Evolutionary conservation across 1,140 invertebrate species (phyloP).

Genomic region (Lordiphosa stackelbergi): DNA sequence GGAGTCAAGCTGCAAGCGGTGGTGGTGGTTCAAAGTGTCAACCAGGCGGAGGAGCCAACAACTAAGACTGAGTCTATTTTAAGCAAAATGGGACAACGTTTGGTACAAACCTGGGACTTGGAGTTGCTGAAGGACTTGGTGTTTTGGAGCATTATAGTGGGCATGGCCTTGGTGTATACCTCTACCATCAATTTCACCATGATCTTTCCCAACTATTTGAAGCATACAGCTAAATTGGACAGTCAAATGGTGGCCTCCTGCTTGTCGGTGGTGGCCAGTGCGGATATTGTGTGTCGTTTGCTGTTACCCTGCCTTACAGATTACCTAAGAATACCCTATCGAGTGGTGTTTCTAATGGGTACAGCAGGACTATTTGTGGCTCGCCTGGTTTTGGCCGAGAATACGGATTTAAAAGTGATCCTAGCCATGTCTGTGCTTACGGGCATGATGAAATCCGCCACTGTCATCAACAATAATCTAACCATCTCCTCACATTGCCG

Average conservation of each 20-base stretch:
- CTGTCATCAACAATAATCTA: slow-evolving; percentile 84
- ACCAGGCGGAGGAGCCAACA: background rate
- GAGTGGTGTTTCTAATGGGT: slow-evolving; percentile 79
- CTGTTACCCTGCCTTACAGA: slow-evolving; percentile 82
- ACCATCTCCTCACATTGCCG: slow-evolving; percentile 83
- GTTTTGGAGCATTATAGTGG: slow-evolving; percentile 83
- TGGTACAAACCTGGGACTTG: slow-evolving; percentile 78
- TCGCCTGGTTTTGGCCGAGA: slow-evolving; percentile 52
- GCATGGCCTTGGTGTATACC: slow-evolving; percentile 82
- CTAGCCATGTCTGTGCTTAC: slow-evolving; percentile 57
- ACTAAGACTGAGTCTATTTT: slow-evolving; percentile 18
- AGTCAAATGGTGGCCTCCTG: slow-evolving; percentile 81
- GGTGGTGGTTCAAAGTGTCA: slow-evolving; percentile 19
- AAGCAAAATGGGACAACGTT: slow-evolving; percentile 45
- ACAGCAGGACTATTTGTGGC: slow-evolving; percentile 65
- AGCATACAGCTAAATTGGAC: slow-evolving; percentile 78
- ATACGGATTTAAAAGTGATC: slow-evolving; percentile 39
- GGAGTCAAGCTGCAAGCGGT: slow-evolving; percentile 35
- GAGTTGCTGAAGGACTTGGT: slow-evolving; percentile 80
- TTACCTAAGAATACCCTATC: slow-evolving; percentile 80
- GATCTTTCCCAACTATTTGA: slow-evolving; percentile 83
- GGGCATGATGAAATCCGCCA: slow-evolving; percentile 77
- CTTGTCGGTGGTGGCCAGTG: slow-evolving; percentile 82
- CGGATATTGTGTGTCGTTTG: slow-evolving; percentile 83
- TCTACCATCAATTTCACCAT: slow-evolving; percentile 84